Percentiles rank a stretch among this genome's conserved stretches.
Evolutionary conservation across 1,140 invertebrate genomes (phyloP).

Genomic region (Drepana arcuata): DNA sequence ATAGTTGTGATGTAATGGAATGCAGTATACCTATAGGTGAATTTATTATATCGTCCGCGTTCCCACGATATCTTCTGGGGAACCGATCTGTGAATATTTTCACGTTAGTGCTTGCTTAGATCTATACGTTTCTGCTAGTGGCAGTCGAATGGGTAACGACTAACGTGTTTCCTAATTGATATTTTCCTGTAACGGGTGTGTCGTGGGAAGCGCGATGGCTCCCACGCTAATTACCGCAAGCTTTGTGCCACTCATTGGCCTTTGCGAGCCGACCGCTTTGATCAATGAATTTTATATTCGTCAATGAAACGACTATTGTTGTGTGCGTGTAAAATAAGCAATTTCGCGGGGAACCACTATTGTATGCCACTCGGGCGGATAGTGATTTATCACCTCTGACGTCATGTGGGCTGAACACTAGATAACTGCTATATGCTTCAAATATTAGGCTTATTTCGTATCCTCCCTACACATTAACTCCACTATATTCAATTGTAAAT

Average conservation of each 20-base stretch:
- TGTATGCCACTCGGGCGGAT: slow-evolving; percentile 1
- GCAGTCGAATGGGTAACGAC: background rate
- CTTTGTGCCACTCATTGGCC: slow-evolving; percentile 18
- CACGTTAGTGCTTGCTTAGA: background rate
- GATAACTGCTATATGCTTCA: too few relatives aligned
- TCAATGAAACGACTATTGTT: slow-evolving; percentile 38
- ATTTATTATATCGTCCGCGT: too few relatives aligned
- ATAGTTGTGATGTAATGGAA: too few relatives aligned
- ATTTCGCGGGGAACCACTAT: slow-evolving; percentile 14
- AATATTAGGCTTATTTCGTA: too few relatives aligned
- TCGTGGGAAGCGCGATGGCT: slow-evolving; percentile 41
- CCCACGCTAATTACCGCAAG: slow-evolving; percentile 33
- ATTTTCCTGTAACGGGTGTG: slow-evolving; percentile 28
- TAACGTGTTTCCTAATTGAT: slow-evolving; percentile 28
- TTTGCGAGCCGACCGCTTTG: slow-evolving; percentile 16
- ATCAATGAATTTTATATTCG: slow-evolving; percentile 42
- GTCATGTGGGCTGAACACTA: slow-evolving; percentile 1
- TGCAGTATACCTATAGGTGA: too few relatives aligned
- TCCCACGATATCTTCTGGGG: too few relatives aligned
- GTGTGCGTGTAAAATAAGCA: slow-evolving; percentile 17
- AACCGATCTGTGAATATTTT: too few relatives aligned
- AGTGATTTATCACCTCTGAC: slow-evolving; percentile 12
- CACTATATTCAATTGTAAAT: too few relatives aligned
- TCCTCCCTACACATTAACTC: too few relatives aligned
- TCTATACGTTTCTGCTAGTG: background rate